Percentiles rank a stretch among this genome's conserved stretches.
Conservation (phyloP, 2,113 vertebrate species). For the Brienomyrus brachyistius region DNA sequence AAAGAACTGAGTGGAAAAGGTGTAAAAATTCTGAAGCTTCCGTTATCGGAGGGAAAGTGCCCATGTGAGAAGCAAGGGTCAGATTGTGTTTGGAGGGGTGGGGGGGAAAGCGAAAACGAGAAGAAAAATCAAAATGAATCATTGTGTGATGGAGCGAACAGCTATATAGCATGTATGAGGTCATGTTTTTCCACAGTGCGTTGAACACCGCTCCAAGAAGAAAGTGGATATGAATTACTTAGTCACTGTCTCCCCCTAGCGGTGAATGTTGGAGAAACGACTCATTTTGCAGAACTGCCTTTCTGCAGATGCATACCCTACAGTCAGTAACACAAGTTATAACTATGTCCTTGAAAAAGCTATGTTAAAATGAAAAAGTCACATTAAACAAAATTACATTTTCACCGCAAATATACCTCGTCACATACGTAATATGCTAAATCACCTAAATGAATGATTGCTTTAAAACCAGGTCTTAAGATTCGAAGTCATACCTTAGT, state of each 20-base stretch:
- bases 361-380: background rate
- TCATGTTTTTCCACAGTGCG: background rate
- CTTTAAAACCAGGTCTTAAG: background rate
- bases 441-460: background rate
- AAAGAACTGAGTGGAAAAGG: background rate
- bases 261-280: constrained; percentile 28
- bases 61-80: background rate
- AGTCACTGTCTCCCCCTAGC: constrained; percentile 63
- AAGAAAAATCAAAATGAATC: constrained; percentile 9
- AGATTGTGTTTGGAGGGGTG: background rate
- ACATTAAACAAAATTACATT: background rate
- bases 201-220: constrained; percentile 33
- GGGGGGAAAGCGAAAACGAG: background rate
- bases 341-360: background rate
- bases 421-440: background rate
- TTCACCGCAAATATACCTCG: background rate
- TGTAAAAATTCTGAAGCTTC: background rate
- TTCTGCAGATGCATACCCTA: background rate
- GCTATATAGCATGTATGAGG: background rate
- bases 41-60: background rate
- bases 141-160: background rate
- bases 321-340: background rate
- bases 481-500: background rate
- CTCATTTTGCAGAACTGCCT: background rate
- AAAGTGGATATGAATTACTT: constrained; percentile 34